Evolutionary conservation across 2,888 invertebrate species (phyloP).

Genomic region (Drosophila pegasa): DNA sequence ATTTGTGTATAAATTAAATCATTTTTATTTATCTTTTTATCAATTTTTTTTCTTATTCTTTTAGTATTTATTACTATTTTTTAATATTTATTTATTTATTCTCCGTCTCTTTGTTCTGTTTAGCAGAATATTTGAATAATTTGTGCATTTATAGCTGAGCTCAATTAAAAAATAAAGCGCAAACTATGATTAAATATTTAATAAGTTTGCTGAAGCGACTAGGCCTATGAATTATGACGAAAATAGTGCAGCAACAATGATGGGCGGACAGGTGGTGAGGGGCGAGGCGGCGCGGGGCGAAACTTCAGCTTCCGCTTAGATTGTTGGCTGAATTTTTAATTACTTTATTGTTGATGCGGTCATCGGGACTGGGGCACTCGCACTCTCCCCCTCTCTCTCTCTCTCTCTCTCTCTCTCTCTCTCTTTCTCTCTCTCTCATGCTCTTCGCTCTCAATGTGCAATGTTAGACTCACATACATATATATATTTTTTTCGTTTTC

Average conservation of each 20-base stretch:
- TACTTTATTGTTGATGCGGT: constrained; percentile 56
- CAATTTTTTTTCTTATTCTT: too few species aligned
- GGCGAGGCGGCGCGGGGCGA: not conserved
- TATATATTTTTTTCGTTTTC: constrained; percentile 51
- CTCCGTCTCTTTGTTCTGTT: not conserved
- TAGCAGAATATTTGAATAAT: not conserved
- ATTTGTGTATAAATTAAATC: too few species aligned
- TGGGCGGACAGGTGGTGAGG: not conserved
- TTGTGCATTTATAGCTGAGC: not conserved
- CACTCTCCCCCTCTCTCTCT: constrained; percentile 3
- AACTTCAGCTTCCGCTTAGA: constrained; percentile 43
- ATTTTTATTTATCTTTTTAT: not conserved
- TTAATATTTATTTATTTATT: not conserved
- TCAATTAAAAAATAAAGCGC: constrained; percentile 6
- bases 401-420: not conserved
- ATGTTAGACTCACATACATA: constrained; percentile 24
- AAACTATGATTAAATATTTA: constrained; percentile 11
- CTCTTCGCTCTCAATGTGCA: constrained; percentile 36
- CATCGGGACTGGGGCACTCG: constrained; percentile 25
- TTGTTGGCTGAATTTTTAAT: constrained; percentile 60
- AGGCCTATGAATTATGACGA: constrained; percentile 11
- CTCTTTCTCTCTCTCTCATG: not conserved
- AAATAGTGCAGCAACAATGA: not conserved
- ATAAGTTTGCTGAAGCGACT: constrained; percentile 1
- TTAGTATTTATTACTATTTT: not conserved